Percentiles rank a stretch among this genome's conserved stretches.
phyloP scores from a whole-genome alignment of 2,888 invertebrate genomes.

The Drosophila nigritarsus region DNA sequence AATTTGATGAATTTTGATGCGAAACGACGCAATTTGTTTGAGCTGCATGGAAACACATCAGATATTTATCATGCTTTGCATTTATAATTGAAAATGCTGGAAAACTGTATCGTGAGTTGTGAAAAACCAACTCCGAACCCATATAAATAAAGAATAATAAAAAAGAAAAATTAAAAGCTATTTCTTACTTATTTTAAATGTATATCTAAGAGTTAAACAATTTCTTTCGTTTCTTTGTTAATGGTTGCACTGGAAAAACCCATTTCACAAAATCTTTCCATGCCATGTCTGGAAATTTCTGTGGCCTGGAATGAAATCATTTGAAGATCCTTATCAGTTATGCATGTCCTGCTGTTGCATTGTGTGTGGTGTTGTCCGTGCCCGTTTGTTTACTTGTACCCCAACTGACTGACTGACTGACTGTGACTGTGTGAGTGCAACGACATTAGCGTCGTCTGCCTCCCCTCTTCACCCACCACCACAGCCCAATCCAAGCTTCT shows the following conservation, averaged over 20 bases:
- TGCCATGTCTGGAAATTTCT: conserved; percentile 2
- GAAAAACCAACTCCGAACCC: background rate
- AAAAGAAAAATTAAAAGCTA: too few species aligned
- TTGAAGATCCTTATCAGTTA: conserved; percentile 37
- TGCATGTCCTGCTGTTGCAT: conserved; percentile 28
- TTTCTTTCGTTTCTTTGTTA: background rate
- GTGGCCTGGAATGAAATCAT: conserved; percentile 24
- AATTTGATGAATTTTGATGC: conserved; percentile 19
- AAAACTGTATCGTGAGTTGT: background rate
- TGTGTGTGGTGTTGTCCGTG: conserved; percentile 3
- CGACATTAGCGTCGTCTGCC: conserved; percentile 58
- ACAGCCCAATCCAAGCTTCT: background rate
- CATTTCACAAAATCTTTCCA: background rate
- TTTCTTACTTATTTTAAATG: too few species aligned
- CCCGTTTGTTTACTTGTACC: conserved; percentile 22
- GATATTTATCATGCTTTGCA: conserved; percentile 5
- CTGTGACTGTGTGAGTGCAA: conserved; percentile 63
- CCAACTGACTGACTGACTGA: conserved; percentile 12
- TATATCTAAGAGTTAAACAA: background rate
- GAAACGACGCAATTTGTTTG: conserved; percentile 22
- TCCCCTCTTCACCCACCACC: background rate
- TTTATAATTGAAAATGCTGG: background rate
- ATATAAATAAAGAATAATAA: background rate
- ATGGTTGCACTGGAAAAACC: background rate
- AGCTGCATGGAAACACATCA: background rate